Base-by-base conservation (phyloP, 2,888 invertebrate species). In the Shargacucullia verbasci region DNA sequence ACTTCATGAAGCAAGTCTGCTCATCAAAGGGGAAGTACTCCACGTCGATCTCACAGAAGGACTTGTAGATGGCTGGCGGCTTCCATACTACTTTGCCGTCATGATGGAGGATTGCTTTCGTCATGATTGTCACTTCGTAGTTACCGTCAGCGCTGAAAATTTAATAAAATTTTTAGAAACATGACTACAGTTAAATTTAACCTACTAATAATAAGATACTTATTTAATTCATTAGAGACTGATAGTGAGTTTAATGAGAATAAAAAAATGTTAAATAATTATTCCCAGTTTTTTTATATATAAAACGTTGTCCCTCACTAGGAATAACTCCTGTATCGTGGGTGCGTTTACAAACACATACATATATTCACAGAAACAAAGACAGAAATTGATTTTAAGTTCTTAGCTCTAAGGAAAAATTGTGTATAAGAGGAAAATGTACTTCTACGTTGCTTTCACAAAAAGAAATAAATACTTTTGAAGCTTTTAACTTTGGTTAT, bases 21-120 rank as follows among this genome's bases (percentile, higher is more conserved):
- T 98, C 97, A 88, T 98, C 98, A 91, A 98, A 98, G 47, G 98
- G 98, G 90, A 98, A 98, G 90, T 98, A 98, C 91, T 98, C 98
- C 81, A 98, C 98, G 91, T 98, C 97, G 81, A 98, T 98, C 94
- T 98, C 98, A 86, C 98, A 98, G 91, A 98, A 98, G 79, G 99
- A 99, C 95, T 99, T 99, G 95, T 99, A 99, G 92, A 99, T 99
- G 85, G 99, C 99, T 13, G 99, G 99, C 35, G 99, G 99, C 89
- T 99, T 99, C 99, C 99, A 99, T 46, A 97, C 96, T 70, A 99
- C 98, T 90, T 97, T 97, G 20, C 99, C 99, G 75, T 97, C 97
- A 90, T 98, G 97, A 87, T 98, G 97, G 55, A 99, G 95, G 80
- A 98, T 98, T 72, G 99, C 99, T 94, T 99, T 99, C 75, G 99